These are phyloP conservation scores for Prietella phreatophila DNA, from an alignment of 2,113 vertebrate genomes.

Conservation along the genomic window DNA sequence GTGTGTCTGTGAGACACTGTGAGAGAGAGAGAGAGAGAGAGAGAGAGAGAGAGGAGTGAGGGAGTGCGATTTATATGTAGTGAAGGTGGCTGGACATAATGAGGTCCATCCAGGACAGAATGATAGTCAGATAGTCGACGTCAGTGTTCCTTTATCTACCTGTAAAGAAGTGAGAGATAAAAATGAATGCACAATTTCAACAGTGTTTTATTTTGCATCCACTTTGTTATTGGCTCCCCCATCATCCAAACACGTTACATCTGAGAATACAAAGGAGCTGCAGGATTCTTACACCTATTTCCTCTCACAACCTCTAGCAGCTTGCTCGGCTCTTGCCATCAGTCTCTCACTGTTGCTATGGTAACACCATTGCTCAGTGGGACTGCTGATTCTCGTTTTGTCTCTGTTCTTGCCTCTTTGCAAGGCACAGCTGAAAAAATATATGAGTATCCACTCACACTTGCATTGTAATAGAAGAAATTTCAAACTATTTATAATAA, in stretches of 20 bases:
- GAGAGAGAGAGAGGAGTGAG: constrained; percentile 14
- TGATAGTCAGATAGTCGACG: constrained; percentile 43
- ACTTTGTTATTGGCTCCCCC: neutral
- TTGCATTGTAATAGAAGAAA: neutral
- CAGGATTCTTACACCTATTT: constrained; percentile 43
- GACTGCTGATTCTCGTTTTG: constrained; percentile 48
- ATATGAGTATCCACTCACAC: neutral
- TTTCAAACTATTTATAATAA: neutral
- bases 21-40: constrained; percentile 4
- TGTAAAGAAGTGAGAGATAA: constrained; percentile 35
- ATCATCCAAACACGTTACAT: neutral
- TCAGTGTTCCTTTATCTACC: constrained; percentile 49
- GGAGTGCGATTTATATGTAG: neutral
- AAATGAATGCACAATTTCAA: neutral
- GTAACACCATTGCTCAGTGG: constrained; percentile 68
- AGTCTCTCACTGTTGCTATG: constrained; percentile 68
- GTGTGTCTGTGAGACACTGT: neutral
- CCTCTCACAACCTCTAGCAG: constrained; percentile 30
- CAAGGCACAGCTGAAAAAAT: constrained; percentile 4
- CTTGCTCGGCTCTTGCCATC: constrained; percentile 53
- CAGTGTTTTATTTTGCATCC: neutral
- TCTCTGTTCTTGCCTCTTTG: neutral
- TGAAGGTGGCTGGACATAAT: constrained; percentile 4
- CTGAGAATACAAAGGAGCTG: neutral
- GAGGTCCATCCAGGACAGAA: constrained; percentile 23